Evolutionary conservation across 2,888 invertebrate genomes (phyloP), one percentile per base, ranked within the genome.

Genomic region (Drosophila dives): DNA sequence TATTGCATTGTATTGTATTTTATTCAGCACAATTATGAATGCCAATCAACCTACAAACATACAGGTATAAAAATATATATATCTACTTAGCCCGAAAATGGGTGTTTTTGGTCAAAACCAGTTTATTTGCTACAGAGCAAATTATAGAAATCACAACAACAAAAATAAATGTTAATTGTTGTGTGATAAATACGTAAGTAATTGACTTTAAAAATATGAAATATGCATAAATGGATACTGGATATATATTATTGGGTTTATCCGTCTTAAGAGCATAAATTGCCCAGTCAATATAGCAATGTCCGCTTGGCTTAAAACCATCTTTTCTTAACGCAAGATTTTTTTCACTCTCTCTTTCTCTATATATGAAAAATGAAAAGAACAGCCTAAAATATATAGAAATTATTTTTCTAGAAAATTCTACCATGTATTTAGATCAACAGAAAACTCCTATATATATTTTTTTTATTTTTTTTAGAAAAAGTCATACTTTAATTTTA

Each of bases 51-150:
- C 89, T 74, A 80, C 81, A 83, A 66, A 59, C 60, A 40, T 54
- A 45, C 45, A 8, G 23, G 45, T 45, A 45, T 23, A 45, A 7
- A 51, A n/a, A 32, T n/a, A 29, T 50, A 45, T 26, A 53, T 54
- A n/a, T n/a, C 59, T 48, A 50, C 62, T 72, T 65, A 76, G 60
- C 72, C 71, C 76, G 60, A 80, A 75, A 68, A 67, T 71, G 69
- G 17, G 65, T 66, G 40, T 40, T 74, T 81, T 89, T 81, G 89
- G 84, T 65, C 72, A 72, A 72, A 75, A 79, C 85, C 71, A 79
- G 81, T 85, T 64, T 38, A 72, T 67, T 72, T 58, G 60, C 72
- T 54, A 71, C 60, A 72, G 62, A 71, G 34, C 54, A 64, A 56
- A 51, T 12, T 61, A 55, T 40, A 48, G 59, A 34, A 61, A 38